Conservation (phyloP, 2,888 invertebrate genomes). For the Plebejus anna region DNA sequence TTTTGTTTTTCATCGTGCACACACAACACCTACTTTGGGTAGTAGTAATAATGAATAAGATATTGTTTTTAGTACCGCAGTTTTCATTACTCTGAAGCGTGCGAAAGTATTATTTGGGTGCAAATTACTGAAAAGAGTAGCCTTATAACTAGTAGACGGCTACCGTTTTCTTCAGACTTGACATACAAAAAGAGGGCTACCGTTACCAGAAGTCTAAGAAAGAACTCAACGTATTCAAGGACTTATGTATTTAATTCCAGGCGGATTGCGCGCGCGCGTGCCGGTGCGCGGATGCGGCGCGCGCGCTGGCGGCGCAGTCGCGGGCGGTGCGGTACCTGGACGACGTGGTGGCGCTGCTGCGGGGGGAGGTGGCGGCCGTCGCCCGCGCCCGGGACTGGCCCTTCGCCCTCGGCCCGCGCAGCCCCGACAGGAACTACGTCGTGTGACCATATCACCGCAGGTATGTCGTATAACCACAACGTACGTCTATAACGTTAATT, state of each 20-base stretch:
- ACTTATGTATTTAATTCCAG: conserved; percentile 43
- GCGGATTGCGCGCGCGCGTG: conserved; percentile 60
- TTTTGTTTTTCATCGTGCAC: neutral
- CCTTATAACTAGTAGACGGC: too few species aligned
- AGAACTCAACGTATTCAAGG: too few species aligned
- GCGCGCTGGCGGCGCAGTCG: conserved; percentile 67
- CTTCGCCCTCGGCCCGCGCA: conserved; percentile 60
- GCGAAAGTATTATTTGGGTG: neutral
- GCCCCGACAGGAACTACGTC: conserved; percentile 63
- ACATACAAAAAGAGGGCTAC: too few species aligned
- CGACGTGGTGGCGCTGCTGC: conserved; percentile 76
- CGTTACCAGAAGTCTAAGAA: too few species aligned
- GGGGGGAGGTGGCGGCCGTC: conserved; percentile 68
- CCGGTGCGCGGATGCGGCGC: conserved; percentile 68
- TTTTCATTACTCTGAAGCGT: neutral
- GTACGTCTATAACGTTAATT: too few species aligned
- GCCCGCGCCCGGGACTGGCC: conserved; percentile 61
- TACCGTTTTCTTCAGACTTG: too few species aligned
- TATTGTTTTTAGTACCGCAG: neutral
- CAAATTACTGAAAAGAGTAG: neutral
- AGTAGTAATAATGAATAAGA: neutral
- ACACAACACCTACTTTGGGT: neutral
- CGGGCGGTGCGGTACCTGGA: conserved; percentile 75
- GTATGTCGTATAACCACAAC: too few species aligned
- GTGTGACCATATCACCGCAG: conserved; percentile 46